Percentiles rank a stretch among this genome's conserved stretches.
phyloP scores from a whole-genome alignment of 2,797 vertebrate species.

The Coracias cyanogaster region DNA sequence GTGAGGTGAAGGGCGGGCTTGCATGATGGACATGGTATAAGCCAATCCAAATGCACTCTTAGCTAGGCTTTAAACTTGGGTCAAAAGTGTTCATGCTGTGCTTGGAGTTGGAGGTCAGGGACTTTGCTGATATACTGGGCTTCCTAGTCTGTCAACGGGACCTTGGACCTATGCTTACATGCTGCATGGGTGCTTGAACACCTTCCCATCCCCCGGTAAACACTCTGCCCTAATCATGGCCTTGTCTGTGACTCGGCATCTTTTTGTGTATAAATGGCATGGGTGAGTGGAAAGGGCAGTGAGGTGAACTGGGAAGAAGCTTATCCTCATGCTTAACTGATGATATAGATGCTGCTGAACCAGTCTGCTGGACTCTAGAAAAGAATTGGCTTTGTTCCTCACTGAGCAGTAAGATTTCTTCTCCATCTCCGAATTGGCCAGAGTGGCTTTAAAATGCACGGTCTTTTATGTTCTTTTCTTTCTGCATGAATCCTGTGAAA shows the following conservation, averaged over 20 bases:
- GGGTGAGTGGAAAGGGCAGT: too few species aligned
- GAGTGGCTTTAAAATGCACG: not conserved
- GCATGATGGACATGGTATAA: not conserved
- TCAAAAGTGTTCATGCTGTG: fast-evolving
- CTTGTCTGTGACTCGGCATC: not conserved
- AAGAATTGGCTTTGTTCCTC: not conserved
- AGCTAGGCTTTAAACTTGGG: not conserved
- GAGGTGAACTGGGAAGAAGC: not conserved
- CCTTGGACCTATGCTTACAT: not conserved
- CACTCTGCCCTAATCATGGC: fast-evolving
- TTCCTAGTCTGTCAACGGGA: not conserved
- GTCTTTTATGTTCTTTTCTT: not conserved
- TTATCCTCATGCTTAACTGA: not conserved
- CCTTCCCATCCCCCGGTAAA: not conserved
- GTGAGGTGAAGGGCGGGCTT: not conserved
- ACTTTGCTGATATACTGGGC: not conserved
- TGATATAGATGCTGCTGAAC: not conserved
- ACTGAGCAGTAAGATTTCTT: not conserved
- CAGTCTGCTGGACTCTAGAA: not conserved
- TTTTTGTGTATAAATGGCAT: not conserved
- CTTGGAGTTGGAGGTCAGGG: not conserved
- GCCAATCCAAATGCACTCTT: not conserved
- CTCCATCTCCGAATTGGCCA: not conserved
- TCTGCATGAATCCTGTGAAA: not conserved
- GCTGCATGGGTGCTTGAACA: not conserved